Evolutionary conservation across 2,888 invertebrate species (phyloP).

Genomic region (Eristalis intricaria): DNA sequence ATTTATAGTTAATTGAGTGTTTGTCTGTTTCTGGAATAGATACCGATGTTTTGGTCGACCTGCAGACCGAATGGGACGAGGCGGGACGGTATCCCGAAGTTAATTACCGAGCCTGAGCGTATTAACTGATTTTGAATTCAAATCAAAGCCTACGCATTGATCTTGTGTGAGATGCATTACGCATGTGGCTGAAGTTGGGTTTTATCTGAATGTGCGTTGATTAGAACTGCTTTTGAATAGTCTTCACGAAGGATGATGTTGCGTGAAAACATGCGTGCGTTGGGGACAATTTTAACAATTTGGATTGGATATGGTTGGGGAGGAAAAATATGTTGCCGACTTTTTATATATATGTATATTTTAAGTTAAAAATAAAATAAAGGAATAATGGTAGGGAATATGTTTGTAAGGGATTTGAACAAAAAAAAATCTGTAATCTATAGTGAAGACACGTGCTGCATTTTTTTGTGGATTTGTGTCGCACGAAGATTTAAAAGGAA

Average conservation of each 20-base stretch:
- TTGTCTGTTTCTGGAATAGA: conserved; percentile 37
- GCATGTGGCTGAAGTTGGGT: neutral
- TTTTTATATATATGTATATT: too few species aligned
- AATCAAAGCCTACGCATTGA: conserved; percentile 39
- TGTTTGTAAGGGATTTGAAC: too few species aligned
- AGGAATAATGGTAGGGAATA: too few species aligned
- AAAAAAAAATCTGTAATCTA: too few species aligned
- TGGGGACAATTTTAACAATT: neutral
- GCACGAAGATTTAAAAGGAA: too few species aligned
- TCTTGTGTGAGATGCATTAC: conserved; percentile 24
- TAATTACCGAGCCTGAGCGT: conserved; percentile 37
- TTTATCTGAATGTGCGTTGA: conserved; percentile 27
- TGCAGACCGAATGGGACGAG: neutral
- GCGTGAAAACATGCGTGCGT: neutral
- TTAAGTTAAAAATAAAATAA: too few species aligned
- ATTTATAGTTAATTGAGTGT: conserved; percentile 66
- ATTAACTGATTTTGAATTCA: conserved; percentile 47
- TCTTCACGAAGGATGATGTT: neutral
- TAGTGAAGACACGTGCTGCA: too few species aligned
- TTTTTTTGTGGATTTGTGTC: too few species aligned
- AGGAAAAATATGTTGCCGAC: neutral
- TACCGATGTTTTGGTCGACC: conserved; percentile 13
- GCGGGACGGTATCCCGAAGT: conserved; percentile 8
- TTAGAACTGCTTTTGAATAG: conserved; percentile 25
- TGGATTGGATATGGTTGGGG: neutral